A percentile compares a stretch with the other conserved stretches of the same genome.
These are phyloP conservation scores for Falco punctatus DNA, from an alignment of 2,113 vertebrate species.

Conservation along the genomic window DNA sequence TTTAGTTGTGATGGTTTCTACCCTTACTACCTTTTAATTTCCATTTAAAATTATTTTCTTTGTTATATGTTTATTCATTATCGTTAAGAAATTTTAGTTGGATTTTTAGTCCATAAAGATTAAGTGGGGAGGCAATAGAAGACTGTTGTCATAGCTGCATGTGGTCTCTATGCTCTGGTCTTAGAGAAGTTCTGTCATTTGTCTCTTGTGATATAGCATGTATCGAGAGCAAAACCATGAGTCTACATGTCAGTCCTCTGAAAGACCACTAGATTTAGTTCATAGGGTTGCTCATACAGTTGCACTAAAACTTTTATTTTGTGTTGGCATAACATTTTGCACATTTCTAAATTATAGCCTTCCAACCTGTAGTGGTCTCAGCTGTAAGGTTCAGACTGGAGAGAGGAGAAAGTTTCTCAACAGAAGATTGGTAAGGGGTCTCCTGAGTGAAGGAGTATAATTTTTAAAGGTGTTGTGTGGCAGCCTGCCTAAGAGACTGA, in stretches of 20 bases:
- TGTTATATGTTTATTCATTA: not conserved
- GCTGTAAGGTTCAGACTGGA: not conserved
- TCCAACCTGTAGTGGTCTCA: not conserved
- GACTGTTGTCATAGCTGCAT: not conserved
- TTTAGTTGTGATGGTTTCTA: not conserved
- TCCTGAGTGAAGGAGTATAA: not conserved
- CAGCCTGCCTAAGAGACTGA: slow-evolving; percentile 38
- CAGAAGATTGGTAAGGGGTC: not conserved
- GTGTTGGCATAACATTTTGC: not conserved
- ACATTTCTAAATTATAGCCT: not conserved
- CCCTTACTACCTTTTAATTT: not conserved
- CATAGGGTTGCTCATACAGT: not conserved
- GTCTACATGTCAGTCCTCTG: not conserved
- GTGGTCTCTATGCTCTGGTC: not conserved
- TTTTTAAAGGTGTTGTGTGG: slow-evolving; percentile 2
- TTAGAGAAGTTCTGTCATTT: not conserved
- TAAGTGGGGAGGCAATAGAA: not conserved
- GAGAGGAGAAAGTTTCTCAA: not conserved
- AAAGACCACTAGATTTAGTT: not conserved
- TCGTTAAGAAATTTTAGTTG: not conserved
- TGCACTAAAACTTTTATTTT: not conserved
- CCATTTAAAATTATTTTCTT: not conserved
- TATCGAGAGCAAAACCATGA: not conserved
- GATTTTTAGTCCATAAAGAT: not conserved
- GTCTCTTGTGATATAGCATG: not conserved